Conservation (phyloP, 2,888 invertebrate genomes). For the Amphipyra tragopoginis region DNA sequence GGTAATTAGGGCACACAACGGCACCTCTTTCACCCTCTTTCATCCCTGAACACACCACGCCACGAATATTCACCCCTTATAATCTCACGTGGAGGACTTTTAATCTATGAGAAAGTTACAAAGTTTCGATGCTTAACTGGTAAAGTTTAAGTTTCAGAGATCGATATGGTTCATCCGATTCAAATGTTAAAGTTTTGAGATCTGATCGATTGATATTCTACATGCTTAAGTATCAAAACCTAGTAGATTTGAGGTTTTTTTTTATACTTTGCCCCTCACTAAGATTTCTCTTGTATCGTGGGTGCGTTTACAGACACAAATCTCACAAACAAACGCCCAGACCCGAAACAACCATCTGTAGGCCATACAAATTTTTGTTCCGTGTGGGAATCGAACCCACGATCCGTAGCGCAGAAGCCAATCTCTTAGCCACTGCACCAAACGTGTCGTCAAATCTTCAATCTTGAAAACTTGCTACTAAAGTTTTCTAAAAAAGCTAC, state of each 20-base stretch:
- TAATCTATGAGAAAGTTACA: constrained; percentile 48
- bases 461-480: background rate
- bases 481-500: background rate
- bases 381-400: too few species aligned
- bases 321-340: too few species aligned
- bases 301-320: too few species aligned
- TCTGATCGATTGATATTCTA: constrained; percentile 33
- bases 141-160: constrained; percentile 42
- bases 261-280: too few species aligned
- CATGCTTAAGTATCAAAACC: constrained; percentile 7
- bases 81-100: constrained; percentile 38
- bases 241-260: background rate
- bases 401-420: too few species aligned
- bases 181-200: constrained; percentile 34
- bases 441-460: too few species aligned
- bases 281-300: too few species aligned
- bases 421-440: too few species aligned
- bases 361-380: too few species aligned
- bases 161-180: constrained; percentile 44
- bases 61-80: constrained; percentile 29
- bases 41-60: constrained; percentile 62
- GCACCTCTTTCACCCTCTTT: constrained; percentile 57
- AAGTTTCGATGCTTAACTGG: constrained; percentile 38
- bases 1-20: constrained; percentile 84
- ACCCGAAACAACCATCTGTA: too few species aligned